phyloP scores from a whole-genome alignment of 1,140 invertebrate genomes.

The Medauroidea extradentata region DNA sequence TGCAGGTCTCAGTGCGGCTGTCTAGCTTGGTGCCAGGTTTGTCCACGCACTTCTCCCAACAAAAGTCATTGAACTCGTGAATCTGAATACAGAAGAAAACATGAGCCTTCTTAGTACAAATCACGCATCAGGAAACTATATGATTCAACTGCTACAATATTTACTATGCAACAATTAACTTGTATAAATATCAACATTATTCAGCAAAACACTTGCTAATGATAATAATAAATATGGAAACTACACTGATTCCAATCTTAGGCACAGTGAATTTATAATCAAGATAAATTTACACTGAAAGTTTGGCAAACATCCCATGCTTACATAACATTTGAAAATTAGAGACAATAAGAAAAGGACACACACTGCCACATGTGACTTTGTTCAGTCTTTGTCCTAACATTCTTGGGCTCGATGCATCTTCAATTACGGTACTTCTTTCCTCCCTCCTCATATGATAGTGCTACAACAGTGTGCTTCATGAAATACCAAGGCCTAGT shows the following conservation, averaged over 20 bases:
- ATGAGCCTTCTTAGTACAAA: background rate
- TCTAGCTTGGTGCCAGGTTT: conserved; percentile 84
- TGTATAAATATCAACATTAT: background rate
- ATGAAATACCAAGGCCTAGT: too few relatives aligned
- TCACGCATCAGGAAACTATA: background rate
- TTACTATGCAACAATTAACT: background rate
- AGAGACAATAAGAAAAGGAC: background rate
- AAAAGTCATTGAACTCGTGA: conserved; percentile 86
- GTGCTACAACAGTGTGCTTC: too few relatives aligned
- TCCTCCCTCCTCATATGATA: too few relatives aligned
- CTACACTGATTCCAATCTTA: background rate
- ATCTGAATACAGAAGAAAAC: conserved; percentile 56
- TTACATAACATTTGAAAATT: too few relatives aligned
- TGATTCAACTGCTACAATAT: background rate
- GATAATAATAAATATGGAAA: background rate
- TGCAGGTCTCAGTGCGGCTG: conserved; percentile 80
- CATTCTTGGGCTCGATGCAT: too few relatives aligned
- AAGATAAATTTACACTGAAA: too few relatives aligned
- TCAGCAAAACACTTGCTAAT: background rate
- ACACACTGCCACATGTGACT: background rate
- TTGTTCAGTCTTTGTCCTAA: too few relatives aligned
- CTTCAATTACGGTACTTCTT: too few relatives aligned
- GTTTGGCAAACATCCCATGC: too few relatives aligned
- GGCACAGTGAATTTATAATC: background rate
- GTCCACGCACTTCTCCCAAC: conserved; percentile 93